Evolutionary conservation across 2,888 invertebrate genomes (phyloP).

Genomic region (Yponomeuta evonymella): DNA sequence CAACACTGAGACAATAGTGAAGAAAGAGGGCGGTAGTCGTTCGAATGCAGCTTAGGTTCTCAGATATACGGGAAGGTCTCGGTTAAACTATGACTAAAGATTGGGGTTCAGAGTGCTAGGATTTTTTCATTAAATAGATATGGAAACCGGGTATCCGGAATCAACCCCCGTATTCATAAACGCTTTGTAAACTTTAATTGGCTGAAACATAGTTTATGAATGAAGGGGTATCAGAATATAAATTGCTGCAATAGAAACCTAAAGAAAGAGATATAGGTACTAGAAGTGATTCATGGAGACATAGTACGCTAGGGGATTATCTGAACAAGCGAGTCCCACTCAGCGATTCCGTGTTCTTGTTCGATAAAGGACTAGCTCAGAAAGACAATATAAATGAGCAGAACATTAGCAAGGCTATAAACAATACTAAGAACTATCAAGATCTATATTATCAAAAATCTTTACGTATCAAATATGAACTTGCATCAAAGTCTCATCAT

Average conservation of each 20-base stretch:
- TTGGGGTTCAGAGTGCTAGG: not conserved
- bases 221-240: not conserved
- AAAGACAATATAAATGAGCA: not conserved
- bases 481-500: not conserved
- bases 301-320: not conserved
- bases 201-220: not conserved
- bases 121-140: not conserved
- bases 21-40: conserved; percentile 70
- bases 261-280: not conserved
- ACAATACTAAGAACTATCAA: not conserved
- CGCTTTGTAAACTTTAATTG: not conserved
- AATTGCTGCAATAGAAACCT: too few species aligned
- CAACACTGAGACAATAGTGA: conserved; percentile 76
- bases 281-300: not conserved
- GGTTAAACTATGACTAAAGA: not conserved
- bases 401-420: not conserved
- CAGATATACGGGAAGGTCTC: conserved; percentile 10
- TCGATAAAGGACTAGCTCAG: not conserved
- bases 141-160: not conserved
- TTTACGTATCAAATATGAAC: not conserved
- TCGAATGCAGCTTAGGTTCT: conserved; percentile 52
- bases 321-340: not conserved
- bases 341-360: not conserved
- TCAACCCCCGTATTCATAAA: not conserved
- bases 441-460: not conserved